These are phyloP conservation scores for Rhagonycha lutea DNA, from an alignment of 2,888 invertebrate genomes.

Conservation along the genomic window DNA sequence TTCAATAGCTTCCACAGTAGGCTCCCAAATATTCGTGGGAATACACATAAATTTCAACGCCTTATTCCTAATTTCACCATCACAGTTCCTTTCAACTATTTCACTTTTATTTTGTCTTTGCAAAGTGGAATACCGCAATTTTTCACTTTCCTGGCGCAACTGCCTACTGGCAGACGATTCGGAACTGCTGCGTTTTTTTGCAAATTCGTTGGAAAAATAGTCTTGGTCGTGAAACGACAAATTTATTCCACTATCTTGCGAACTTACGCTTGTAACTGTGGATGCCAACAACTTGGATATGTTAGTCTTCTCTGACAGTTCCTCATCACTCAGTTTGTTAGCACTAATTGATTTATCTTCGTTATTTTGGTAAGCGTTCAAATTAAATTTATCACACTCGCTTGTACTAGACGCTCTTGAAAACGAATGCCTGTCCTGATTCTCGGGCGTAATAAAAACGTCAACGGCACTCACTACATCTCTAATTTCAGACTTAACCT, in stretches of 20 bases:
- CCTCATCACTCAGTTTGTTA: constrained; percentile 64
- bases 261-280: constrained; percentile 71
- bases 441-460: constrained; percentile 55
- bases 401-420: constrained; percentile 47
- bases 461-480: constrained; percentile 76
- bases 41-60: constrained; percentile 71
- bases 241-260: constrained; percentile 79
- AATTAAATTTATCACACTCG: constrained; percentile 43
- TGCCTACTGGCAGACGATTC: constrained; percentile 46
- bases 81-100: constrained; percentile 46
- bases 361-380: neutral
- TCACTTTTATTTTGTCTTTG: constrained; percentile 49
- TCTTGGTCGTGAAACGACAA: constrained; percentile 73
- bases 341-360: constrained; percentile 59
- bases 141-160: constrained; percentile 42
- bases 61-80: constrained; percentile 37
- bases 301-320: constrained; percentile 53
- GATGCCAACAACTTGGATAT: constrained; percentile 65
- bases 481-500: constrained; percentile 77
- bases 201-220: constrained; percentile 38
- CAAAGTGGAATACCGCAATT: constrained; percentile 45
- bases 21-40: constrained; percentile 81
- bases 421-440: constrained; percentile 45
- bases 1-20: constrained; percentile 78
- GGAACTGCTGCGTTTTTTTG: constrained; percentile 48